Conservation (phyloP, 2,797 vertebrate genomes). For the Buceros bicornis region DNA sequence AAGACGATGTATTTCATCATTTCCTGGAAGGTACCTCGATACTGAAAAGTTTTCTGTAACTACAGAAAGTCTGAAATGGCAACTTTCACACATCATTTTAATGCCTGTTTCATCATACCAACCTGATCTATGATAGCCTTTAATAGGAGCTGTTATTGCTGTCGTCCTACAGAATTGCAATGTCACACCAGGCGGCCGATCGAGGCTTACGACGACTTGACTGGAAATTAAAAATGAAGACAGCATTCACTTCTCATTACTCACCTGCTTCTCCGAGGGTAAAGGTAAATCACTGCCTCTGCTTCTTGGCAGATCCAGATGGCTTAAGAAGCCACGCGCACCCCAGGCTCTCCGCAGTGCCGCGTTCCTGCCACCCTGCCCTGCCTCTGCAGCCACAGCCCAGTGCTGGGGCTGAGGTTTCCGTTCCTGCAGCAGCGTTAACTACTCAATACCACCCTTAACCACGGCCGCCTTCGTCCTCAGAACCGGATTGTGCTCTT, state of each 20-base stretch:
- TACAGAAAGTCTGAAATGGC: neutral
- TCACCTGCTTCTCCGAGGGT: neutral
- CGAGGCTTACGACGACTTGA: neutral
- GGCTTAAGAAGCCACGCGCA: accelerated
- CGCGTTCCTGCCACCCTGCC: neutral
- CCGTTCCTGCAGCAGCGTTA: neutral
- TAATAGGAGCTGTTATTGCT: neutral
- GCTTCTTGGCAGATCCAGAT: neutral
- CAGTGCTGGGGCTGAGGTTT: too few species aligned
- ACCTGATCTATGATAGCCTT: neutral
- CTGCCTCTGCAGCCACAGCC: accelerated
- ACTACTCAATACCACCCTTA: too few species aligned
- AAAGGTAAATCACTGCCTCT: neutral
- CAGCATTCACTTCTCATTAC: neutral
- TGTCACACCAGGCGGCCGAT: neutral
- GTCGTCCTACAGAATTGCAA: neutral
- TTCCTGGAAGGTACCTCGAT: neutral
- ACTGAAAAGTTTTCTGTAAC: neutral
- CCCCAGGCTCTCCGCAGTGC: accelerated
- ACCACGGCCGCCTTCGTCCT: accelerated
- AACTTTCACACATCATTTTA: neutral
- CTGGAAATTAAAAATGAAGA: neutral
- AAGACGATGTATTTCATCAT: neutral
- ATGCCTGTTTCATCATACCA: neutral
- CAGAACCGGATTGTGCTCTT: neutral